phyloP scores from a whole-genome alignment of 2,113 vertebrate species.

The Ochotona princeps region DNA sequence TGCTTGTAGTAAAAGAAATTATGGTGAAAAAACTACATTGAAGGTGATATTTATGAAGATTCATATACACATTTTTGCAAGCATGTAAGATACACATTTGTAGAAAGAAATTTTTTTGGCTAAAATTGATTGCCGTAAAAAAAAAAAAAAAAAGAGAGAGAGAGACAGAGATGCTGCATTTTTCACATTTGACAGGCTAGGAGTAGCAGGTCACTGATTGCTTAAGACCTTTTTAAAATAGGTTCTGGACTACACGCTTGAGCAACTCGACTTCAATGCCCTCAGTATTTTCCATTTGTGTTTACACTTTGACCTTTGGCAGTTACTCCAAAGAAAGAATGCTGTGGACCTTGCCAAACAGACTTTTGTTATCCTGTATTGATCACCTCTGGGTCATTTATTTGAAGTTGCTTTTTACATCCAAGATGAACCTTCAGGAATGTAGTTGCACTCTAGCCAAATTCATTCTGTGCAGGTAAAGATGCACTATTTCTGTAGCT shows the following conservation, averaged over 20 bases:
- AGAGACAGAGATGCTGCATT: constrained; percentile 9
- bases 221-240: background rate
- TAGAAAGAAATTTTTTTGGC: constrained; percentile 69
- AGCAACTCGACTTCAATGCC: background rate
- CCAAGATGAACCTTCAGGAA: background rate
- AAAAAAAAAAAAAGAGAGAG: no score
- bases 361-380: constrained; percentile 11
- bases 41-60: constrained; percentile 81
- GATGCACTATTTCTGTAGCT: background rate
- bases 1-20: background rate
- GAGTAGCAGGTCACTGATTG: rapidly evolving
- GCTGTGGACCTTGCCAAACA: background rate
- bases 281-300: background rate
- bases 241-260: background rate
- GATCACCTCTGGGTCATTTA: background rate
- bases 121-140: background rate
- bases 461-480: background rate
- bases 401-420: background rate
- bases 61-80: constrained; percentile 74
- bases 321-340: constrained; percentile 33
- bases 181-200: background rate
- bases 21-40: constrained; percentile 62
- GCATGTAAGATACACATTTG: constrained; percentile 75
- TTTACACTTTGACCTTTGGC: constrained; percentile 42
- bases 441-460: background rate